Base-by-base conservation (phyloP, 2,888 invertebrate species). In the Heterodera filipjevi region DNA sequence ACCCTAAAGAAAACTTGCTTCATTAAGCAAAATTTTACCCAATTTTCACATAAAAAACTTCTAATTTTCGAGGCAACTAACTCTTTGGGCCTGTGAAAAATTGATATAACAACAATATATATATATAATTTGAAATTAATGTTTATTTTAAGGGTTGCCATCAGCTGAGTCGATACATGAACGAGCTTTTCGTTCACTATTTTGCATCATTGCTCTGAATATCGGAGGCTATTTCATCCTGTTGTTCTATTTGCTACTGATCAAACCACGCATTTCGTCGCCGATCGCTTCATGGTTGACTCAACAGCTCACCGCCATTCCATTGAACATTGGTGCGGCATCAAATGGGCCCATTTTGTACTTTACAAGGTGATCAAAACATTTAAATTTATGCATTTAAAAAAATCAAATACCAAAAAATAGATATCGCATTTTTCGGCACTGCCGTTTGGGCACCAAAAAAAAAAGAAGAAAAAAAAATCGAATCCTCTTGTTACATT, bases 301-400 rank as follows among this genome's bases (percentile, higher is more conserved):
- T 14, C 76, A 66, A 68, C 1, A 49, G 68, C 19, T 68, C 68
- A 44, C 44, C 46, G 68, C 76, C 44, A 33, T 76, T 46, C 14
- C 27, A 1, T 32, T 66, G 66, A 66, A 66, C 12, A 3, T 66
- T 32, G 0, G 66, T 2, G 66, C 66, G 0, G 66, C 66, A 27
- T 8, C 8, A n/a, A 66, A 8, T 32, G 66, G n/a, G 27, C 66
- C 66, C 27, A 5, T 66, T 53, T 59, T 66, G 32, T 44, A 71
- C 53, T 66, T 53, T 14, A 33, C 68, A 33, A 59, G 27, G 68
- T 14, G n/a, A n/a, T n/a, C n/a, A n/a, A n/a, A 39, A 39, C n/a
- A n/a, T n/a, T n/a, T n/a, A n/a, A n/a, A n/a, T n/a, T n/a, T n/a
- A n/a, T n/a, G n/a, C n/a, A n/a, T n/a, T n/a, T n/a, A n/a, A n/a